Base-by-base conservation (phyloP, 2,888 invertebrate genomes). In the Limulus polyphemus region DNA sequence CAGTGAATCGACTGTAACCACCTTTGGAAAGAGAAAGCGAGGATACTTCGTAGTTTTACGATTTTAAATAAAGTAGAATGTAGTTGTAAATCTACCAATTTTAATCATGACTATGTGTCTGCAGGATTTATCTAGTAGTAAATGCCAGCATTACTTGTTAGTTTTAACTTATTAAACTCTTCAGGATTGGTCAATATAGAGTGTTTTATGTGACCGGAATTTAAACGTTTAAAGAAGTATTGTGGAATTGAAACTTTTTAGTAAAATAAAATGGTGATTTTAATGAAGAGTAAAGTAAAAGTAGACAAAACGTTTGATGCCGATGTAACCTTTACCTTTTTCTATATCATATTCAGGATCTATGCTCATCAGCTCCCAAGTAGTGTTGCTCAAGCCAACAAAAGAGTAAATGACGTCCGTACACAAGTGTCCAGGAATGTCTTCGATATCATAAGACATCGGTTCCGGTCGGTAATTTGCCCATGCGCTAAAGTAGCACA, bases 1-100 rank as follows among this genome's bases (percentile, higher is more conserved):
- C 79, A 0, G 88, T 89, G 74, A 92, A 92, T 72, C 88, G 88
- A 57, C 78, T 79, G 77, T 88, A 91, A 0, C 90, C 90, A 70
- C 79, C 81, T 74, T 55, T 0, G 57, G 56, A 57, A 11, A 14
- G 60, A 47, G 17, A 48, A 16, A 52, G 7, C 3, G 7, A 7
- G 5, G 7, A 32, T 32, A 3, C 32, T 32, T 32, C 32, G 3
- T 32, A 32, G 4, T 32, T 32, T 32, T 32, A 2, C 32, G n/a
- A n/a, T n/a, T n/a, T n/a, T n/a, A n/a, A 4, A 32, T 32, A 32
- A 32, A 32, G 32, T 32, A 32, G 32, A 32, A 32, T 32, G 32
- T 7, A 32, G 32, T 32, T 32, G 32, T 32, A 32, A 32, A 32
- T 32, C 32, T 32, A 32, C 32, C 32, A 32, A 7, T 32, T 32